phyloP scores from a whole-genome alignment of 1,140 invertebrate species.

The Physella acuta region DNA sequence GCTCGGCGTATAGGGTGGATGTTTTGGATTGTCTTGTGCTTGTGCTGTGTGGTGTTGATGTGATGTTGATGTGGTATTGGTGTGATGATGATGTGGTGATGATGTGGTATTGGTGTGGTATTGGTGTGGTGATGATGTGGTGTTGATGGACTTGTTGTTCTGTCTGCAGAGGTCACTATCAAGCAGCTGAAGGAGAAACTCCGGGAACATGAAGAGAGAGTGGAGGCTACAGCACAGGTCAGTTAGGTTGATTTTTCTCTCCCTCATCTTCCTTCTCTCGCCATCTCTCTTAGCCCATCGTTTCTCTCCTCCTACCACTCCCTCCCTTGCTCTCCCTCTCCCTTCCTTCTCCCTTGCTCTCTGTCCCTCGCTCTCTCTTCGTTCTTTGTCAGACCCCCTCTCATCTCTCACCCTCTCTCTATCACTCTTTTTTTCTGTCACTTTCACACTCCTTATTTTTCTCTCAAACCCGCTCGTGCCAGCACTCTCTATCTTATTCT shows the following conservation, averaged over 20 bases:
- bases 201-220: slow-evolving; percentile 60
- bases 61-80: too few species aligned
- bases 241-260: slow-evolving; percentile 20
- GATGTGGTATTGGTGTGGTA: too few species aligned
- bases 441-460: not conserved
- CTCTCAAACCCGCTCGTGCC: not conserved
- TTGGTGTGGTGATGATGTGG: too few species aligned
- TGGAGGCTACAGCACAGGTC: slow-evolving; percentile 59
- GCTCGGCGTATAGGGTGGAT: too few species aligned
- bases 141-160: too few species aligned
- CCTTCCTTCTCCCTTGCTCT: not conserved
- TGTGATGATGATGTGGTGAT: too few species aligned
- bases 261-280: not conserved
- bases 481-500: not conserved
- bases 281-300: not conserved
- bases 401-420: not conserved
- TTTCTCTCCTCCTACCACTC: not conserved
- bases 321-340: not conserved
- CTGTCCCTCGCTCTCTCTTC: not conserved
- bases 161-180: slow-evolving; percentile 62
- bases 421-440: not conserved
- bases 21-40: too few species aligned
- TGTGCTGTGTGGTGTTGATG: too few species aligned
- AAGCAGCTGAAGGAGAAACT: slow-evolving; percentile 62
- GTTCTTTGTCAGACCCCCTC: not conserved